These are phyloP conservation scores for Euclidia mi DNA, from an alignment of 2,888 invertebrate species.

Conservation along the genomic window DNA sequence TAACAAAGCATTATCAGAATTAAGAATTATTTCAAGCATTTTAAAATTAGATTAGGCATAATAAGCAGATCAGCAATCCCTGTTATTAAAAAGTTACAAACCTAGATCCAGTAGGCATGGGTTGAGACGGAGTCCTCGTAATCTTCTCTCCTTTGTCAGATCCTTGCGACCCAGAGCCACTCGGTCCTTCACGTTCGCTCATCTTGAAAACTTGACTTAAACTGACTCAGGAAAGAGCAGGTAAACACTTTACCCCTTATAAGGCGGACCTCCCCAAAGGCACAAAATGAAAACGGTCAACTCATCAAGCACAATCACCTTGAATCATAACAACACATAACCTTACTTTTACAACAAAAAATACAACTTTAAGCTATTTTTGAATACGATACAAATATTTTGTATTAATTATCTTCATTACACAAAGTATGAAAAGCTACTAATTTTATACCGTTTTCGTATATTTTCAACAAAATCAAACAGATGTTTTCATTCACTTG, in stretches of 20 bases:
- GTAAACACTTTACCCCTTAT: constrained; percentile 73
- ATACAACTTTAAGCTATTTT: constrained; percentile 29
- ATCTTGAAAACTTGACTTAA: constrained; percentile 64
- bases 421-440: constrained; percentile 28
- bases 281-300: constrained; percentile 72
- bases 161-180: constrained; percentile 70
- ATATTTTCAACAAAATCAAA: constrained; percentile 54
- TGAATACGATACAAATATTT: constrained; percentile 26
- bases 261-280: constrained; percentile 71
- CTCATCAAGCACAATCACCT: constrained; percentile 71
- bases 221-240: constrained; percentile 61
- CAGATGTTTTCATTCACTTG: constrained; percentile 80
- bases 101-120: constrained; percentile 80
- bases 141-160: constrained; percentile 66
- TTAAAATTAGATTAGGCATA: no score
- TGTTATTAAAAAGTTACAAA: constrained; percentile 42
- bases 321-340: constrained; percentile 80
- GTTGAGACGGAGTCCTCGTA: constrained; percentile 69
- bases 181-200: constrained; percentile 80
- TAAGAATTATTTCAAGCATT: no score
- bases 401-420: constrained; percentile 20
- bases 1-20: not conserved
- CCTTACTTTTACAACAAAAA: constrained; percentile 72
- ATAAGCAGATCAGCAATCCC: no score
- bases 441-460: constrained; percentile 38